phyloP scores from a whole-genome alignment of 2,888 invertebrate species.

The Sarcophaga rosellei region DNA sequence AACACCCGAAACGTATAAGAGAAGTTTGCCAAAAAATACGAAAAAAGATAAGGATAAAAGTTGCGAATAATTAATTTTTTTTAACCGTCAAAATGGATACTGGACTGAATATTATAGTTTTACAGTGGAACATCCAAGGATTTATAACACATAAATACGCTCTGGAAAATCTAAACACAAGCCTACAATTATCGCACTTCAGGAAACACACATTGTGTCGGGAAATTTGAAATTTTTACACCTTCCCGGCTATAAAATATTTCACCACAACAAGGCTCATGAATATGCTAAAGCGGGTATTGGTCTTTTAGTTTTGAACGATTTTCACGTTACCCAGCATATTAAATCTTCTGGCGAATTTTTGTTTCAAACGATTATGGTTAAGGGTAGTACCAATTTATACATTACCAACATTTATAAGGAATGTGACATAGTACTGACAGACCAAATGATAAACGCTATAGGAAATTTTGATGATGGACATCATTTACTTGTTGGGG shows the following conservation, averaged over 20 bases:
- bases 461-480: too few relatives aligned
- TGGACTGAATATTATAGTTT: not conserved
- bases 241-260: not conserved
- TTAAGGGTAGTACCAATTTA: too few relatives aligned
- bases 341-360: too few relatives aligned
- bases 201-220: not conserved
- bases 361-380: too few relatives aligned
- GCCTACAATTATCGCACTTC: not conserved
- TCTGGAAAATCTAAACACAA: too few relatives aligned
- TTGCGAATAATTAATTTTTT: not conserved
- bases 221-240: not conserved
- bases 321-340: too few relatives aligned
- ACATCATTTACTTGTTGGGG: too few relatives aligned
- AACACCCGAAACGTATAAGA: not conserved
- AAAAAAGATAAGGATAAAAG: not conserved
- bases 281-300: not conserved
- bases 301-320: too few relatives aligned
- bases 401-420: too few relatives aligned
- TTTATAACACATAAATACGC: not conserved
- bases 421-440: too few relatives aligned
- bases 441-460: too few relatives aligned
- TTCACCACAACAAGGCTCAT: not conserved
- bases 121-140: not conserved
- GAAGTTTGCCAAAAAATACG: not conserved
- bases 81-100: not conserved